Evolutionary conservation across 2,888 invertebrate genomes (phyloP).

Genomic region (Erynnis tages): DNA sequence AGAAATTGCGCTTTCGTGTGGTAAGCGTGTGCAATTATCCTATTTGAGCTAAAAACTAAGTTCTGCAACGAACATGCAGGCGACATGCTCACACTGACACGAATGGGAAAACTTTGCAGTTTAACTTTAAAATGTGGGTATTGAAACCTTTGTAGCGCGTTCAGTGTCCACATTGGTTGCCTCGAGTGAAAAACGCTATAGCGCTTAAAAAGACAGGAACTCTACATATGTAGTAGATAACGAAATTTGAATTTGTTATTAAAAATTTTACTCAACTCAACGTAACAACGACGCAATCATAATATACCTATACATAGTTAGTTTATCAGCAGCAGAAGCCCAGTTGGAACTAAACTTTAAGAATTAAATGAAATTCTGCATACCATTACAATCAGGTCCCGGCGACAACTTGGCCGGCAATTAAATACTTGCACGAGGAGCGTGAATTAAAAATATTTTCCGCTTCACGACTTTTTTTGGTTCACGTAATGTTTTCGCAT

Average conservation of each 20-base stretch:
- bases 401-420: constrained; percentile 9
- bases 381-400: constrained; percentile 4
- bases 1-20: constrained; percentile 7
- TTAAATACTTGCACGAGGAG: constrained; percentile 8
- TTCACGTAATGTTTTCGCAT: not conserved
- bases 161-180: no score
- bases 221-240: no score
- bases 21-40: constrained; percentile 14
- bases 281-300: no score
- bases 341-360: constrained; percentile 3
- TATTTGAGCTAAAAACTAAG: constrained; percentile 11
- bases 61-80: not conserved
- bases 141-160: no score
- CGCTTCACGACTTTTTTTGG: not conserved
- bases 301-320: no score
- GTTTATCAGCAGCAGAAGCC: constrained; percentile 1
- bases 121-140: no score
- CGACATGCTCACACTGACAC: not conserved
- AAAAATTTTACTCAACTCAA: no score
- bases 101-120: no score
- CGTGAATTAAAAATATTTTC: constrained; percentile 5
- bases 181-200: no score
- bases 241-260: no score
- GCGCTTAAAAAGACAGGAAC: no score
- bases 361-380: constrained; percentile 10